A percentile compares a stretch with the other conserved stretches of the same genome.
These are phyloP conservation scores for Rana temporaria DNA, from an alignment of 2,113 vertebrate species.

Conservation along the genomic window DNA sequence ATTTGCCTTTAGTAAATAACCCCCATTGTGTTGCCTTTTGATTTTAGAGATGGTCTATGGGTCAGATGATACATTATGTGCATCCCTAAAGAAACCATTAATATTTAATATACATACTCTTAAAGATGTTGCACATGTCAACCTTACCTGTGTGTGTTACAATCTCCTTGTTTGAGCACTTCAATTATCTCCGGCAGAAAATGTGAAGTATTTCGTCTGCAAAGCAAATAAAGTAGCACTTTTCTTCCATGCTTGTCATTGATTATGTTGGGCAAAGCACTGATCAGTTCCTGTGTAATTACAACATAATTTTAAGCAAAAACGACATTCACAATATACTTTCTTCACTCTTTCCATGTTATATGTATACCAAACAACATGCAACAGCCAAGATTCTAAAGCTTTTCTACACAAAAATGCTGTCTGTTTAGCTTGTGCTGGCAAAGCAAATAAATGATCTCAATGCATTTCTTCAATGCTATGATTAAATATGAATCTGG, in stretches of 20 bases:
- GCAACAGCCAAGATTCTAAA: background rate
- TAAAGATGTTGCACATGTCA: no score
- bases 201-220: slow-evolving; percentile 87
- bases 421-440: background rate
- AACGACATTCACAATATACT: background rate
- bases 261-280: slow-evolving; percentile 79
- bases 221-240: slow-evolving; percentile 87
- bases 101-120: no score
- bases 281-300: slow-evolving; percentile 82
- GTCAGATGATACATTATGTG: no score
- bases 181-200: slow-evolving; percentile 88
- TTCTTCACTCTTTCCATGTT: no score
- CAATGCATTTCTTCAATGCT: slow-evolving; percentile 30
- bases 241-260: slow-evolving; percentile 91
- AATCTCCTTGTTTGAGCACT: slow-evolving; percentile 85
- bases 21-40: no score
- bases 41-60: no score
- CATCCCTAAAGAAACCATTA: no score
- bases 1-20: no score
- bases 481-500: slow-evolving; percentile 48
- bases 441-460: slow-evolving; percentile 35
- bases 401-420: background rate
- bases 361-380: background rate
- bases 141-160: slow-evolving; percentile 85
- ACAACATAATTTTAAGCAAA: background rate